Conservation (phyloP, 2,797 vertebrate species). For the Percopsis omiscomaycus region DNA sequence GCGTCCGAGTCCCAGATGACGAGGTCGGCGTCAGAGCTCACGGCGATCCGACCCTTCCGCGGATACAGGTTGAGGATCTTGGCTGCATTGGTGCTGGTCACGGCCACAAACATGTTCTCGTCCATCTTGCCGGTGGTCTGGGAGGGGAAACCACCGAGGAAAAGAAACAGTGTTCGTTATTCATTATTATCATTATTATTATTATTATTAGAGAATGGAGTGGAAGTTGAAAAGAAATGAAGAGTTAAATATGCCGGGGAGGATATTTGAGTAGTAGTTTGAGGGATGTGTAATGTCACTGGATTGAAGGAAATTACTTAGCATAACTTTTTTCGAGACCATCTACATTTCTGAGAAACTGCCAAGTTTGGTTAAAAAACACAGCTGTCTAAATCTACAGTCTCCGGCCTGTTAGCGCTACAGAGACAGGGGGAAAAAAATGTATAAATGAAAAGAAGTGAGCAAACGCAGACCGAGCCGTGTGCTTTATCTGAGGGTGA, state of each 20-base stretch:
- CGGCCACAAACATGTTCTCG: slow-evolving; percentile 97
- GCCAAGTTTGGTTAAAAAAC: not conserved
- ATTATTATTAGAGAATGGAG: too few species aligned
- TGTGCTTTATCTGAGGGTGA: slow-evolving; percentile 14
- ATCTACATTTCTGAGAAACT: not conserved
- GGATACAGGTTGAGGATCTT: slow-evolving; percentile 98
- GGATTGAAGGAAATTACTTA: slow-evolving; percentile 11
- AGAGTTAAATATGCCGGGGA: not conserved
- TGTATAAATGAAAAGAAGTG: slow-evolving; percentile 2
- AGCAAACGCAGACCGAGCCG: not conserved
- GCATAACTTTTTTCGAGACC: not conserved
- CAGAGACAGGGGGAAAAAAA: slow-evolving; percentile 17
- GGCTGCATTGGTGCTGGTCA: slow-evolving; percentile 97
- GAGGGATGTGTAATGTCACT: not conserved
- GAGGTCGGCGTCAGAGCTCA: slow-evolving; percentile 93
- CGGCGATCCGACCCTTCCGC: slow-evolving; percentile 92
- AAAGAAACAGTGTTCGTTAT: not conserved
- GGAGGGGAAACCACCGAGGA: not conserved
- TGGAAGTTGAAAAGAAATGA: too few species aligned
- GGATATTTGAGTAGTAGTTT: not conserved
- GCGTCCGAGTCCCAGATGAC: slow-evolving; percentile 97
- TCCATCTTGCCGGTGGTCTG: slow-evolving; percentile 98
- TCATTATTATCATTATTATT: too few species aligned
- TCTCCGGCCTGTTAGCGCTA: slow-evolving; percentile 20
- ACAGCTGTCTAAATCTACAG: slow-evolving; percentile 16